Conservation (phyloP, 2,888 invertebrate species). For the Agonopterix subpropinquella region DNA sequence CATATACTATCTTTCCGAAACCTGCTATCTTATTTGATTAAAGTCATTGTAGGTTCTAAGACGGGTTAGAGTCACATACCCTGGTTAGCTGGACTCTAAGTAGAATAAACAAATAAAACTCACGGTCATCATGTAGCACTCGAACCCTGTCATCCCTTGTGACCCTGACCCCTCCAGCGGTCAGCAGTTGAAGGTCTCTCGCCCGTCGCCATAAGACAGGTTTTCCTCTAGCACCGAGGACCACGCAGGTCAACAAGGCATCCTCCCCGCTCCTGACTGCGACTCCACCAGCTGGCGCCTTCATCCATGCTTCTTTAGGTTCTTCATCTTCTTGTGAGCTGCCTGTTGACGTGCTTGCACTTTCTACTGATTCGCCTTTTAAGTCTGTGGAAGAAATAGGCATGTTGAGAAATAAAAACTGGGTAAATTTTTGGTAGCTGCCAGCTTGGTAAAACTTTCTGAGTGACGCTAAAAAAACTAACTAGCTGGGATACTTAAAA, state of each 20-base stretch:
- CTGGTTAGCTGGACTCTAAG: no score
- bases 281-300: conserved; percentile 52
- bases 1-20: no score
- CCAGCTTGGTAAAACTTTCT: not conserved
- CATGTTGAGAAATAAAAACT: no score
- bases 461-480: not conserved
- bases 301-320: conserved; percentile 55
- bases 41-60: no score
- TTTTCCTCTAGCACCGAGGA: conserved; percentile 80
- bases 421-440: not conserved
- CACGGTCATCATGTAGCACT: conserved; percentile 86
- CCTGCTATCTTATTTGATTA: no score
- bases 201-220: conserved; percentile 87
- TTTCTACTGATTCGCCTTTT: conserved; percentile 39
- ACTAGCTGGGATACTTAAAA: not conserved
- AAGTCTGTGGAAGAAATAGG: conserved; percentile 33
- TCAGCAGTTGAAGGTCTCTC: conserved; percentile 80
- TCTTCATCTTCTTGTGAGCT: conserved; percentile 51
- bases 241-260: conserved; percentile 87
- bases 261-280: conserved; percentile 79
- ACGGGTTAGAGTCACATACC: no score
- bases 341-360: conserved; percentile 40
- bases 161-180: conserved; percentile 84
- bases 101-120: conserved; percentile 28
- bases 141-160: conserved; percentile 83